Evolutionary conservation across 2,113 vertebrate species (phyloP).

Genomic region (Sceloporus undulatus): DNA sequence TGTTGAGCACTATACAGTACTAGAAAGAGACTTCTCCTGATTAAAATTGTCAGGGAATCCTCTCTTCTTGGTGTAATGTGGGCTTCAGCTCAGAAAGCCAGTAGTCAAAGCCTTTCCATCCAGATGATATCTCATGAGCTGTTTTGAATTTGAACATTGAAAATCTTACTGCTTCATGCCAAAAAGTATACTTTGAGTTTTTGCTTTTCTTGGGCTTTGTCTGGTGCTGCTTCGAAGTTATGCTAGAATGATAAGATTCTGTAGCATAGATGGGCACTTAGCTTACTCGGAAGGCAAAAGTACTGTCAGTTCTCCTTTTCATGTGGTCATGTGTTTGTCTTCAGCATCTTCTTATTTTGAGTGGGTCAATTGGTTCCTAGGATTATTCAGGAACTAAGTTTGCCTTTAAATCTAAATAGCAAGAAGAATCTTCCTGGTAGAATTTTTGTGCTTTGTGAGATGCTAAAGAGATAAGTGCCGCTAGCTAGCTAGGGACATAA

Average conservation of each 20-base stretch:
- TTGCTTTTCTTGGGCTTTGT: too few species aligned
- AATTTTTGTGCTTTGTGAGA: background rate
- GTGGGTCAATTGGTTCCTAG: background rate
- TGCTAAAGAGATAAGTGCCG: too few species aligned
- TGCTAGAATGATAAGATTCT: too few species aligned
- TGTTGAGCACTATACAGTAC: too few species aligned
- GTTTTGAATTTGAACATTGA: too few species aligned
- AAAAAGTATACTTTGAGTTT: background rate
- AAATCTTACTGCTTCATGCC: background rate
- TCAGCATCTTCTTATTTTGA: background rate
- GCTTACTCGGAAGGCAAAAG: too few species aligned
- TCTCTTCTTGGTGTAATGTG: background rate
- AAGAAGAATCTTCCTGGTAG: background rate
- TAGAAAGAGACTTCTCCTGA: background rate
- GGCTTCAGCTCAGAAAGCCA: background rate
- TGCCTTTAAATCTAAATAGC: background rate
- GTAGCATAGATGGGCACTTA: too few species aligned
- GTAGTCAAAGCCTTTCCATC: background rate
- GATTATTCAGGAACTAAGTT: background rate
- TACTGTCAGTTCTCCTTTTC: too few species aligned
- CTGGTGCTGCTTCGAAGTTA: too few species aligned
- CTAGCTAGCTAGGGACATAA: too few species aligned
- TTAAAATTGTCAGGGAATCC: background rate
- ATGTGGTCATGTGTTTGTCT: background rate
- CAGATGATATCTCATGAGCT: background rate